Evolutionary conservation across 1,140 invertebrate genomes (phyloP), one percentile per base, ranked within the genome.

Genomic region (Ceratitis capitata): DNA sequence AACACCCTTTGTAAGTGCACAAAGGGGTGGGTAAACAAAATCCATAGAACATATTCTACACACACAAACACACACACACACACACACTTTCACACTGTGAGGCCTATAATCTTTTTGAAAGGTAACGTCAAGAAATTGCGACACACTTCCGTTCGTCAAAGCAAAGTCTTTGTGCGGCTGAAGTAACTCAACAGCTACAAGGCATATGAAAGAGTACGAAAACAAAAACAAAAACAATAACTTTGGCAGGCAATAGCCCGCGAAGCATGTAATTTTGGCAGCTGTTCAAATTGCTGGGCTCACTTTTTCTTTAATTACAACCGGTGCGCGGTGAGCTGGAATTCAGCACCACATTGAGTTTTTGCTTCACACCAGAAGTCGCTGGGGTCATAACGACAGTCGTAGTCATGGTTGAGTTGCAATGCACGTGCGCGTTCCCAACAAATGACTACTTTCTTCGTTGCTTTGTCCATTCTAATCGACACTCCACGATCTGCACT

Each of bases 11-110:
- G 39, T 78, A 45, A 26, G 32, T 39, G 42, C n/a, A 78, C 69
- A 78, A 78, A 78, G 69, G 39, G 69, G 69, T 78, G 69, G 69
- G 69, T 45, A 78, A 78, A 78, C 69, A 78, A 39, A 69, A 32
- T 61, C 3, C 58, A 4, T 14, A 0, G 51, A 56, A 69, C 32
- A 53, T 47, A 47, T 47, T 12, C 26, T 29, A 61, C 61, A 12
- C 23, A 39, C 14, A 69, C 29, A 32, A 3, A 19, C 10, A 39
- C 32, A 69, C 1, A n/a, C 19, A 74, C 19, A 74, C 16, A 42
- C 42, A 64, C 61, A 69, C 45, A 78, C n/a, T n/a, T 1, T 1
- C 51, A 56, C 51, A 56, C n/a, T n/a, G n/a, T n/a, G n/a, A n/a
- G n/a, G n/a, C n/a, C n/a, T n/a, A n/a, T n/a, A n/a, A 9, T 45